Conservation (phyloP, 2,888 invertebrate species). For the Synanthedon vespiformis region DNA sequence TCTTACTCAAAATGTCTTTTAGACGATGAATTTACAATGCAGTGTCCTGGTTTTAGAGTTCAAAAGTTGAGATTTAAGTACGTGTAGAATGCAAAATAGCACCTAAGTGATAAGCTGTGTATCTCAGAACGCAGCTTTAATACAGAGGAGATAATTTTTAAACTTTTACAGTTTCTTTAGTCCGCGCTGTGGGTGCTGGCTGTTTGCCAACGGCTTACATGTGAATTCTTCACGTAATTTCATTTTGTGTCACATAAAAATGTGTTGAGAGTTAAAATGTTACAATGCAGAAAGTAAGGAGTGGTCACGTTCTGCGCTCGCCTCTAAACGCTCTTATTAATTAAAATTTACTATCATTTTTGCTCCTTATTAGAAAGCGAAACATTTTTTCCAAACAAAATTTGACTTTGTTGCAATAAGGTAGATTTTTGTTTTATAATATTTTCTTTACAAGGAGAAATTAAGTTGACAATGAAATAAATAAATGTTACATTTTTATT, state of each 20-base stretch:
- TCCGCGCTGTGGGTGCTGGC: slow-evolving; percentile 18
- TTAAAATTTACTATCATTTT: neutral
- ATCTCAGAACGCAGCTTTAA: slow-evolving; percentile 3
- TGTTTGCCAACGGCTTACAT: slow-evolving; percentile 28
- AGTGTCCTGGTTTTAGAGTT: neutral
- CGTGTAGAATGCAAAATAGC: slow-evolving; percentile 1
- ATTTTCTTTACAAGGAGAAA: too few species aligned
- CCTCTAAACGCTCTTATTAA: neutral
- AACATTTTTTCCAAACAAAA: too few species aligned
- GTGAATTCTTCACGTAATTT: slow-evolving; percentile 33
- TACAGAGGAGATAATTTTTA: slow-evolving; percentile 12
- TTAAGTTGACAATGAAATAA: too few species aligned
- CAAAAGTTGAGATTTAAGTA: neutral
- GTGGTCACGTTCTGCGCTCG: slow-evolving; percentile 4
- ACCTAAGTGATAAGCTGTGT: slow-evolving; percentile 3
- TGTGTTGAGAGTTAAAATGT: slow-evolving; percentile 22
- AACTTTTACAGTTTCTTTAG: slow-evolving; percentile 9
- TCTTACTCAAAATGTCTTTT: too few species aligned
- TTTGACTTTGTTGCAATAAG: too few species aligned
- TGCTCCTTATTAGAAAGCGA: too few species aligned
- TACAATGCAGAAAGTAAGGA: slow-evolving; percentile 12
- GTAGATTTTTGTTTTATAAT: too few species aligned
- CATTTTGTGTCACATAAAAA: slow-evolving; percentile 27
- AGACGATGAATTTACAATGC: too few species aligned
- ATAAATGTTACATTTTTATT: too few species aligned